Evolutionary conservation across 2,113 vertebrate genomes (phyloP), one percentile per base, ranked within the genome.

Genomic region (Girardinichthys multiradiatus): DNA sequence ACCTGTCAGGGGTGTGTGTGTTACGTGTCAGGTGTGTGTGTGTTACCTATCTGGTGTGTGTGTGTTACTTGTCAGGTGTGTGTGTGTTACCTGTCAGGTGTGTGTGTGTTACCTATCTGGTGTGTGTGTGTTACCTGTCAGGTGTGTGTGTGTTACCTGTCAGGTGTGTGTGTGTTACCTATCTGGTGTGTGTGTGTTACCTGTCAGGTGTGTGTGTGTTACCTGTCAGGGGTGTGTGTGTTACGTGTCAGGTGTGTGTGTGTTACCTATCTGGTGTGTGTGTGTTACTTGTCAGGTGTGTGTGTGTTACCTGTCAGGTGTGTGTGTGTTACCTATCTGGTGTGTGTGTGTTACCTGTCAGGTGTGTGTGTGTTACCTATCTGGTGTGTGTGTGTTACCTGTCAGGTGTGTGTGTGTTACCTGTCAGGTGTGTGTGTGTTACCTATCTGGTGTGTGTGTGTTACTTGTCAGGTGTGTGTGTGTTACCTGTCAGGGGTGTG

Each of bases 1-100:
- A 98, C 97, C 97, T 90, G 96, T 96, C 75, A 98, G 94, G 89
- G 97, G 96, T 57, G 94, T 93, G 80, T 97, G 96, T 72, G 64
- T 48, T 48, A 29, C 39, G 24, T 29, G 64, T 66, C 39, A 4
- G 28, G 27, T 48, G 27, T 11, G 39, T 64, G 63, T 26, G 37
- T 64, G 35, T 64, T 64, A 42, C n/a, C 62, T 64, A n/a, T 42
- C 12, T 6, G n/a, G 62, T 64, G n/a, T 15, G 62, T 27, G 35
- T 64, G 35, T 64, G 54, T 57, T 64, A 64, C 35, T 35, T 64
- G 62, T 42, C 6, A 2, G 28, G 42, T 33, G 10, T 2, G 28
- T n/a, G n/a, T 24, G 42, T 57, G 65, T 48, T 69, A 61, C 48
- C 35, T 66, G 75, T 65, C 11, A 8, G 28, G n/a, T n/a, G 54